A percentile compares a stretch with the other conserved stretches of the same genome.
Evolutionary conservation across 37 sponge, comb jelly and placozoan species (phyloP).

Genomic region (Haliclona indistincta): DNA sequence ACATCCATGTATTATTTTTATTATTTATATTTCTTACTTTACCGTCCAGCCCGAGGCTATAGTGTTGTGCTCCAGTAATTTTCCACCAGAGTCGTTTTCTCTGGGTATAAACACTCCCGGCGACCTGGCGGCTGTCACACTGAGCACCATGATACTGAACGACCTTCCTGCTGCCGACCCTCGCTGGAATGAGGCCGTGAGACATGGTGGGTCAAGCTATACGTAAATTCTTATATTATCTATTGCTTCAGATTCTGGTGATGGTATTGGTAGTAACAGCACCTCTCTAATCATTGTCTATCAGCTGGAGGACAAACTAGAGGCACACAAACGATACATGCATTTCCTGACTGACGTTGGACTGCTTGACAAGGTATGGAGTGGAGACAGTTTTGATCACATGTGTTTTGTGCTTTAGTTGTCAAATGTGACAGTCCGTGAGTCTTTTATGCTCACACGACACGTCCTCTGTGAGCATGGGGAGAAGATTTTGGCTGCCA

Average conservation of each 20-base stretch:
- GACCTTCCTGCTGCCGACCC: conserved; percentile 72
- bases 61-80: conserved; percentile 18
- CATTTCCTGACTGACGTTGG: conserved; percentile 65
- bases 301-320: conserved; percentile 77
- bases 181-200: conserved; percentile 1
- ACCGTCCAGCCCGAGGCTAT: conserved; percentile 14
- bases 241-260: not conserved
- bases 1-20: not conserved
- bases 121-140: conserved; percentile 50
- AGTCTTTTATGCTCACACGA: conserved; percentile 17
- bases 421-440: conserved; percentile 33
- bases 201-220: not conserved
- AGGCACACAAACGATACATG: conserved; percentile 57
- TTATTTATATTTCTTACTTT: not conserved
- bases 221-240: not conserved
- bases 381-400: conserved; percentile 21
- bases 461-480: conserved; percentile 74
- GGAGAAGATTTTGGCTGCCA: conserved; percentile 71
- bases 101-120: conserved; percentile 39
- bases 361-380: conserved; percentile 41
- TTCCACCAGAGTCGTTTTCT: conserved; percentile 24
- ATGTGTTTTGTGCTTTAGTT: conserved; percentile 16
- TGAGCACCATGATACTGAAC: conserved; percentile 67
- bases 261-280: not conserved
- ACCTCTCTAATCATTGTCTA: conserved; percentile 71